A percentile compares a stretch with the other conserved stretches of the same genome.
These are phyloP conservation scores for Sciurus vulgaris DNA, from an alignment of 2,797 vertebrate species.

Conservation along the genomic window DNA sequence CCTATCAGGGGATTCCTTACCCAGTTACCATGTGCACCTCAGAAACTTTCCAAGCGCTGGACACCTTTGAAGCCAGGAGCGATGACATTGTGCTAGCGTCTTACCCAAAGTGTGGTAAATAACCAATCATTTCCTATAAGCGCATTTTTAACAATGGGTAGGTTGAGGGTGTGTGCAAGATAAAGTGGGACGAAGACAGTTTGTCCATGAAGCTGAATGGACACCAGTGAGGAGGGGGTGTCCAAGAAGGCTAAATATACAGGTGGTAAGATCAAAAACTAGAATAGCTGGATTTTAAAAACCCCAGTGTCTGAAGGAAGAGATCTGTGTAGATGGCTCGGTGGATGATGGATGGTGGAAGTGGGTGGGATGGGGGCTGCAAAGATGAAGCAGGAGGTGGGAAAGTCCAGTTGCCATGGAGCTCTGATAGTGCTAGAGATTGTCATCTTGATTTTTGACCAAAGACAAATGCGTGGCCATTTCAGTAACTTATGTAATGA, in stretches of 20 bases:
- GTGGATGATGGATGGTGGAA: not conserved
- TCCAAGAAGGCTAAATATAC: not conserved
- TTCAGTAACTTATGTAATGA: not conserved
- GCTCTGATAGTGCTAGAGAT: not conserved
- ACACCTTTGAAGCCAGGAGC: conserved; percentile 85
- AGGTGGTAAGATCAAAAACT: not conserved
- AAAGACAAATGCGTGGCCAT: not conserved
- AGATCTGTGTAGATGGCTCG: not conserved
- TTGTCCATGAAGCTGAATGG: not conserved
- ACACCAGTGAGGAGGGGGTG: not conserved
- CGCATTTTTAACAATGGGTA: not conserved
- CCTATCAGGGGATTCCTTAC: conserved; percentile 89
- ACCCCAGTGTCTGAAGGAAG: not conserved
- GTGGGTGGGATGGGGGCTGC: too few relatives aligned
- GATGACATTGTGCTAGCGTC: conserved; percentile 90
- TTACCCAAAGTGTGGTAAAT: conserved; percentile 93
- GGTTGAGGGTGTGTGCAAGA: not conserved
- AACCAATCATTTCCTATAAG: not conserved
- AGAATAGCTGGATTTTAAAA: not conserved
- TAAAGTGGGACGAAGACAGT: not conserved
- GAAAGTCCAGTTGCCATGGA: not conserved
- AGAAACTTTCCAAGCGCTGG: conserved; percentile 87
- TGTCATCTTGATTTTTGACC: not conserved
- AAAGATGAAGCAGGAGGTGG: not conserved
- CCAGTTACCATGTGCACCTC: conserved; percentile 85